Evolutionary conservation across 2,797 vertebrate species (phyloP).

Genomic region (Carduelis carduelis): DNA sequence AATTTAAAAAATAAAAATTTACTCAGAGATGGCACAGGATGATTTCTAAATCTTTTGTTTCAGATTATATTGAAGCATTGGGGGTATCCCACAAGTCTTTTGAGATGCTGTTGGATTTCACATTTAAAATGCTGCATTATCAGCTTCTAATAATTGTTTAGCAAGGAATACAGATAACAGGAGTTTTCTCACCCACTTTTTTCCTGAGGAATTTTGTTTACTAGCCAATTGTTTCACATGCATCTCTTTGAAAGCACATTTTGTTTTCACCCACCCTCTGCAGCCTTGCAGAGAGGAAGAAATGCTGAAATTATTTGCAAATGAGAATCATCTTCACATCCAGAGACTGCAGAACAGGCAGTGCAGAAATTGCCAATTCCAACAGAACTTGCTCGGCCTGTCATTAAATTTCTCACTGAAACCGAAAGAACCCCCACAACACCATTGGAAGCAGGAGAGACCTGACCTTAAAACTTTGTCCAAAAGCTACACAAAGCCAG

Average conservation of each 20-base stretch:
- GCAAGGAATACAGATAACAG: not conserved
- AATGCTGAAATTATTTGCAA: slow-evolving; percentile 20
- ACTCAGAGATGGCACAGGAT: not conserved
- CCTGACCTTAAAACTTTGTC: not conserved
- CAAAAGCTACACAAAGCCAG: not conserved
- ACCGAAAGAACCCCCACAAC: not conserved
- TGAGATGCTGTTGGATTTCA: not conserved
- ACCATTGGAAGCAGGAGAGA: not conserved
- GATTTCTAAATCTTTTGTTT: not conserved
- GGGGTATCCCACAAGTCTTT: not conserved
- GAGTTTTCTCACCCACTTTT: not conserved
- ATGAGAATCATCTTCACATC: slow-evolving; percentile 1
- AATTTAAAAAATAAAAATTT: not conserved
- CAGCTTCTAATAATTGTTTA: not conserved
- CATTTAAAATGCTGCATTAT: not conserved
- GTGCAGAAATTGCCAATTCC: slow-evolving; percentile 9
- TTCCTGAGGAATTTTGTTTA: not conserved
- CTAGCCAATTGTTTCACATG: not conserved
- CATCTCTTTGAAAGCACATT: slow-evolving; percentile 12
- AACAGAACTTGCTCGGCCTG: not conserved
- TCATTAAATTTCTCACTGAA: slow-evolving; percentile 23
- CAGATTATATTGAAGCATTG: not conserved
- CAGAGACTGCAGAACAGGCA: not conserved
- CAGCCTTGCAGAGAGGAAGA: not conserved
- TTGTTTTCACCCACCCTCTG: not conserved